These are phyloP conservation scores for Alcedo quadribrachys DNA, from an alignment of 2,797 vertebrate genomes.

Conservation along the genomic window DNA sequence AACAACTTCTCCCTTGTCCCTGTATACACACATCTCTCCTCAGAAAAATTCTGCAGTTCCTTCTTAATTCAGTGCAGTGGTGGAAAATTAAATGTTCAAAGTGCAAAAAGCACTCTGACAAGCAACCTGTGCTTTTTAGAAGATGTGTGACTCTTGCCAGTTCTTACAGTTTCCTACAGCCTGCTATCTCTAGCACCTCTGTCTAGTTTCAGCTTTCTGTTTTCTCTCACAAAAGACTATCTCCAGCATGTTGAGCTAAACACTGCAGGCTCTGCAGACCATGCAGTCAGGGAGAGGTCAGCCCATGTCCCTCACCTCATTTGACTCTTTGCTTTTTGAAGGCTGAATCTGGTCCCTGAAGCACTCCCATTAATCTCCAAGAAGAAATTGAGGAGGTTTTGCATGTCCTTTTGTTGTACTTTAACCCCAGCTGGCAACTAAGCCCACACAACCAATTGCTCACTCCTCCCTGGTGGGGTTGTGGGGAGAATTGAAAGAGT, in stretches of 20 bases:
- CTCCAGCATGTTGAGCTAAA: neutral
- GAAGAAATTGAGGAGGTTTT: neutral
- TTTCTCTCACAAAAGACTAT: neutral
- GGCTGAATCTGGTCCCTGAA: neutral
- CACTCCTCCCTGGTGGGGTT: neutral
- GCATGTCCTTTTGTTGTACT: neutral
- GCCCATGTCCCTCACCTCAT: neutral
- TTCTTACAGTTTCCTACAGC: neutral
- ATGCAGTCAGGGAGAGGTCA: neutral
- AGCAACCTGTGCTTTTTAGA: neutral
- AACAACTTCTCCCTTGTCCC: neutral
- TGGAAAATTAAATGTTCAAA: neutral
- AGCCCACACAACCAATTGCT: neutral
- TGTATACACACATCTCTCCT: neutral
- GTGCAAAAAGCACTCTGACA: neutral
- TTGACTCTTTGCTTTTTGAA: neutral
- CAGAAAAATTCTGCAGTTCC: neutral
- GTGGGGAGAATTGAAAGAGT: neutral
- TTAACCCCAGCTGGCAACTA: neutral
- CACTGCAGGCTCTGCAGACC: neutral
- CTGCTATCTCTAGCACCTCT: neutral
- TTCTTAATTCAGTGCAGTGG: neutral
- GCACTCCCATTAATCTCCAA: neutral
- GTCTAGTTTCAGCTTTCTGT: neutral
- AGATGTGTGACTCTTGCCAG: neutral